phyloP scores from a whole-genome alignment of 2,797 vertebrate species.

The Calcarius lapponicus region DNA sequence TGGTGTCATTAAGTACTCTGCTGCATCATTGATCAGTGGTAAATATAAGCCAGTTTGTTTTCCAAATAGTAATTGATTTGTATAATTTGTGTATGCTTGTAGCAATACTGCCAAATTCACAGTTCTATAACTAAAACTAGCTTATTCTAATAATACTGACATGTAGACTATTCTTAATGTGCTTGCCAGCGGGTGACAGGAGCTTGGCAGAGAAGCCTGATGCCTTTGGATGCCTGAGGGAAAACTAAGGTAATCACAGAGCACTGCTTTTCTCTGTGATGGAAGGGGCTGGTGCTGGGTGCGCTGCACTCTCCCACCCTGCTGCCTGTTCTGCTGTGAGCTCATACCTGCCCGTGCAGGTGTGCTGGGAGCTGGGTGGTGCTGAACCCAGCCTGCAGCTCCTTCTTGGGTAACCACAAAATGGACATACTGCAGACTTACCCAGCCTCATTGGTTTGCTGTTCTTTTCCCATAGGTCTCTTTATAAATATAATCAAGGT shows the following conservation, averaged over 20 bases:
- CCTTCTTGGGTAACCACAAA: not conserved
- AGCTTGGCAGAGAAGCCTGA: slow-evolving; percentile 26
- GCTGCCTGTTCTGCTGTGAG: accelerated
- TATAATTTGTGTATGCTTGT: slow-evolving; percentile 18
- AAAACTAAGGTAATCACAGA: not conserved
- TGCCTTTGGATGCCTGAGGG: slow-evolving; percentile 9
- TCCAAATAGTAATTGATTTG: slow-evolving; percentile 43
- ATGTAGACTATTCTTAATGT: not conserved
- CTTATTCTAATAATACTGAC: slow-evolving; percentile 30
- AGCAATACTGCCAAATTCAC: slow-evolving; percentile 28
- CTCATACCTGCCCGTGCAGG: not conserved
- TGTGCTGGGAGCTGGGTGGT: not conserved
- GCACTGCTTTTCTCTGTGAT: not conserved
- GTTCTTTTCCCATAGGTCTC: not conserved
- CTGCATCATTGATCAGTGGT: slow-evolving; percentile 2
- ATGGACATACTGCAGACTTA: not conserved
- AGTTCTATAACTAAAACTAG: slow-evolving; percentile 19
- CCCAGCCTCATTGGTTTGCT: not conserved
- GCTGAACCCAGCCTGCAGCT: not conserved
- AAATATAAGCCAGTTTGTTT: slow-evolving; percentile 45
- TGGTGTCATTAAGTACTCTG: not conserved
- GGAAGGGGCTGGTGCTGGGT: not conserved
- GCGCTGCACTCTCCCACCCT: not conserved
- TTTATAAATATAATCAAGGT: not conserved
- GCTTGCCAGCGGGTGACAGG: not conserved